phyloP scores from a whole-genome alignment of 2,888 invertebrate genomes.

The Macrophya alboannulata region DNA sequence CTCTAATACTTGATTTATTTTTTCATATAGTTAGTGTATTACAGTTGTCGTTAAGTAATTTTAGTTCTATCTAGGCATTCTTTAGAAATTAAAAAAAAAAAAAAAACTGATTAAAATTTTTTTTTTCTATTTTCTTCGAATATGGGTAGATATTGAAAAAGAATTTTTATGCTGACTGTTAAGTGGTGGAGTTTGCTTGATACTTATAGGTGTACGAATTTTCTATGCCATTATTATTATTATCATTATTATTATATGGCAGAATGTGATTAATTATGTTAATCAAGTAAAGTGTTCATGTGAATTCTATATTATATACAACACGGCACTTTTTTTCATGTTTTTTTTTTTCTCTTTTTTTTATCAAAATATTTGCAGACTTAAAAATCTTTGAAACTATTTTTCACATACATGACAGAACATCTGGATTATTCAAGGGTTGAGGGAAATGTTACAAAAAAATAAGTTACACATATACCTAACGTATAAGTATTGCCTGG shows the following conservation, averaged over 20 bases:
- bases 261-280: conserved; percentile 22
- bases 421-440: conserved; percentile 5
- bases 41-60: background rate
- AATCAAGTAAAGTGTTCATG: conserved; percentile 23
- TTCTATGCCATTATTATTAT: conserved; percentile 7
- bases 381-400: conserved; percentile 46
- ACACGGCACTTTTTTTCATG: conserved; percentile 34
- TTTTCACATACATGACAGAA: conserved; percentile 33
- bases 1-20: background rate
- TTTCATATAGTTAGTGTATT: background rate
- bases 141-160: background rate
- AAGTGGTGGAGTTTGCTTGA: background rate
- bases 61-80: background rate
- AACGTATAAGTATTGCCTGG: conserved; percentile 7
- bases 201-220: conserved; percentile 34
- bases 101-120: background rate
- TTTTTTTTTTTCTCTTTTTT: conserved; percentile 5
- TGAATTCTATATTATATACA: conserved; percentile 47
- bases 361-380: conserved; percentile 52
- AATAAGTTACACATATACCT: conserved; percentile 23
- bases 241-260: conserved; percentile 21
- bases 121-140: background rate
- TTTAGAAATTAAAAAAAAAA: background rate
- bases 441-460: conserved; percentile 32
- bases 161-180: background rate